A percentile compares a stretch with the other conserved stretches of the same genome.
These are phyloP conservation scores for Varanus komodoensis DNA, from an alignment of 2,113 vertebrate genomes.

Conservation along the genomic window DNA sequence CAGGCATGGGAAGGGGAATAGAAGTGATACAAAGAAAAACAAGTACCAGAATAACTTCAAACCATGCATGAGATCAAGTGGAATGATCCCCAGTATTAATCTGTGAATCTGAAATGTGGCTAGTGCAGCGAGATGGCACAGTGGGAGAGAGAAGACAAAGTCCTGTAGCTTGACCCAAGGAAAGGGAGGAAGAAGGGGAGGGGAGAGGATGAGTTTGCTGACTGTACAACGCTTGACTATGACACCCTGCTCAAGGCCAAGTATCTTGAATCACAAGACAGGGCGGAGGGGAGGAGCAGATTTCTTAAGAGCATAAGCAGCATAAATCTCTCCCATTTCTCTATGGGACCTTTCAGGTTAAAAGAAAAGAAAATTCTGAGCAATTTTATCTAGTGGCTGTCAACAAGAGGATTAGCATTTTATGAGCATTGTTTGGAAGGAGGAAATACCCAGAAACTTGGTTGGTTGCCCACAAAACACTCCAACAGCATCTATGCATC, in stretches of 20 bases:
- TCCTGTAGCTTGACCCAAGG: not conserved
- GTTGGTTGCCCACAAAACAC: not conserved
- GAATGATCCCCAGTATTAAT: not conserved
- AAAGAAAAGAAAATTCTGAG: not conserved
- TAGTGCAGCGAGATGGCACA: not conserved
- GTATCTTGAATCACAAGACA: not conserved
- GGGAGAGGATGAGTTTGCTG: not conserved
- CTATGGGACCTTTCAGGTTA: not conserved
- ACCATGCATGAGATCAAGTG: constrained; percentile 9
- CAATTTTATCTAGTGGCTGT: not conserved
- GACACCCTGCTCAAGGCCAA: not conserved
- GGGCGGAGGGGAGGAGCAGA: not conserved
- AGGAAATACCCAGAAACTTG: not conserved
- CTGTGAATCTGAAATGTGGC: constrained; percentile 19
- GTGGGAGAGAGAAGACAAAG: not conserved
- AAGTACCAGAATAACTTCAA: not conserved
- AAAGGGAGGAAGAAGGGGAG: no score
- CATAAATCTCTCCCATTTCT: not conserved
- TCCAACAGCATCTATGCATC: no score
- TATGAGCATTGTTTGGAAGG: no score
- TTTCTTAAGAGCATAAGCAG: not conserved
- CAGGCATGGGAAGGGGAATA: not conserved
- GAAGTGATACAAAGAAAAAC: not conserved
- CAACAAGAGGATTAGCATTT: not conserved
- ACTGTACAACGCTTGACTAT: not conserved